Base-by-base conservation (phyloP, 2,888 invertebrate genomes). In the Euplagia quadripunctaria region DNA sequence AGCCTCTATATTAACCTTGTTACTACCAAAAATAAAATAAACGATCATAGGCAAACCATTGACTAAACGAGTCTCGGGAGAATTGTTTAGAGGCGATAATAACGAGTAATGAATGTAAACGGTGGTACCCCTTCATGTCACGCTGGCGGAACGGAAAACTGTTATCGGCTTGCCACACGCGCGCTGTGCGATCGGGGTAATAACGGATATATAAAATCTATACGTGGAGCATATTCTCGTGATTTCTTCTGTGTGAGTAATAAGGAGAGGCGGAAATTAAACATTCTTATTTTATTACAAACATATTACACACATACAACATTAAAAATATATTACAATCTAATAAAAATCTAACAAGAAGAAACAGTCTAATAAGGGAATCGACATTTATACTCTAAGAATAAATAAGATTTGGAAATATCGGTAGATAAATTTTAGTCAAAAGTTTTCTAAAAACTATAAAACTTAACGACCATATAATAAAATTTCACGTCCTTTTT, bases 31-130 rank as follows among this genome's bases (percentile, higher is more conserved):
- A 72, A 79, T 70, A 79, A 71, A 78, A 76, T 78, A 78, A 79
- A 79, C 79, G 75, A 82, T 79, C 85, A 83, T 85, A 86, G 88
- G 87, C 74, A 90, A 87, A 84, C 91, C 91, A 92, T 93, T 90
- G 92, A 91, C 83, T 91, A 89, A 89, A 90, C 89, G 91, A 89
- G 91, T 89, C 90, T 90, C 91, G 73, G 83, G 88, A 90, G 92
- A 90, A 90, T 89, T 93, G 93, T 93, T 93, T 93, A 93, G 90
- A 85, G 88, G 86, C 90, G 95, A 94, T 95, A 94, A 94, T 94
- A 92, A 92, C 91, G 89, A 86, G 91, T 93, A 94, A 94, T 94
- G 94, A 93, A 93, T 91, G 91, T 93, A 92, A 93, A 91, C 89
- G 87, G 82, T 83, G 83, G 85, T 87, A 92, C 88, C 88, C 84